Base-by-base conservation (phyloP, 2,797 vertebrate genomes). In the Mus caroli region DNA sequence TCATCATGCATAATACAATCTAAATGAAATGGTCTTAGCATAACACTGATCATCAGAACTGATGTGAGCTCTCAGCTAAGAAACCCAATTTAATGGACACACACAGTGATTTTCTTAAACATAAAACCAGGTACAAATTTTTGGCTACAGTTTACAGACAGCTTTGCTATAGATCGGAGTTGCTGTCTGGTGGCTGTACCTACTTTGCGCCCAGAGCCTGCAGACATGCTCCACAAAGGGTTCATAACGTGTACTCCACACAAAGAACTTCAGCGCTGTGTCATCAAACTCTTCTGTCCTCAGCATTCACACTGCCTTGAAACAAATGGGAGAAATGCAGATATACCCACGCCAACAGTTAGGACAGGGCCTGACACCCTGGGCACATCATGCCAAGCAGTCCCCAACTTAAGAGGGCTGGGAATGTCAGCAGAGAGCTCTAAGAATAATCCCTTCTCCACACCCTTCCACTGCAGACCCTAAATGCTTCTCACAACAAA, bases 201-300 rank as follows among this genome's bases (percentile, higher is more conserved):
- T 98, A 99, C 99, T 99, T 99, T 99, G 95, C 99, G 99, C 97
- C 98, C 99, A 95, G 99, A 99, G 97, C 99, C 99, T 96, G 99
- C 98, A 98, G 99, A 99, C 99, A 99, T 99, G 98, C 99, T 99
- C 99, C 99, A 99, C 98, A 99, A 99, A 98, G 99, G 98, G 99
- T 99, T 99, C 99, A 99, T 99, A 98, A 99, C 99, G 98, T 94
- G 98, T 76, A 26, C 64, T 93, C 97, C 97, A 96, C 96, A 91
- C 5, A 92, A 86, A 97, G 78, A 94, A 76, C 95, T 96, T 96
- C 96, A 98, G 97, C 97, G 96, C 92, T 58, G 97, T 64, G 96
- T 97, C 98, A 98, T 98, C 98, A 76, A 98, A 82, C 60, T 17
- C 89, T 83, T 89, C 92, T 76, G 96, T 97, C 88, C 94, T 88